These are phyloP conservation scores for Simalia tracyae DNA, from an alignment of 2,797 vertebrate genomes.

Conservation along the genomic window DNA sequence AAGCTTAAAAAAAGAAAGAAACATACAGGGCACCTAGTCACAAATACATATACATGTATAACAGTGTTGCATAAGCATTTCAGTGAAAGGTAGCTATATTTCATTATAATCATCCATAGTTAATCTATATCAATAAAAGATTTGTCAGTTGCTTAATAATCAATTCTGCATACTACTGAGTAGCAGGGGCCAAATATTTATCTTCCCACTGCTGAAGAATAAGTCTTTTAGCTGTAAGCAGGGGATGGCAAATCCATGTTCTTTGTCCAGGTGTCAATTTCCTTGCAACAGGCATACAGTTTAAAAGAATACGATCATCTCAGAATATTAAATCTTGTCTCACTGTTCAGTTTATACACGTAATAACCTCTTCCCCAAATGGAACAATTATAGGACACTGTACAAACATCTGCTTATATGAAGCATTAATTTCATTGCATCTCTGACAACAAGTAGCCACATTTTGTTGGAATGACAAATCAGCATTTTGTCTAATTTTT, in stretches of 20 bases:
- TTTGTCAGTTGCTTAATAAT: background rate
- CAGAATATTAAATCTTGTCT: background rate
- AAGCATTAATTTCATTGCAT: background rate
- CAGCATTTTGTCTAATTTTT: background rate
- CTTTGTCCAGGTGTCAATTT: background rate
- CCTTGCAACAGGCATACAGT: background rate
- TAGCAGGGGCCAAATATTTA: background rate
- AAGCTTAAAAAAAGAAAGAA: too few relatives aligned
- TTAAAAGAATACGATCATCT: background rate
- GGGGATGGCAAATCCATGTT: background rate
- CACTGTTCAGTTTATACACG: background rate
- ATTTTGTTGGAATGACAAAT: background rate
- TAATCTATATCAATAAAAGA: background rate
- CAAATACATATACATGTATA: background rate
- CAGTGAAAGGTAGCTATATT: background rate
- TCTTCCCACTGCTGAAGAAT: background rate
- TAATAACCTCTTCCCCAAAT: background rate
- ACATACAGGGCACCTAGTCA: too few relatives aligned
- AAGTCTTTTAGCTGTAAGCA: background rate
- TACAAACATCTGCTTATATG: background rate
- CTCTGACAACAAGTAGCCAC: background rate
- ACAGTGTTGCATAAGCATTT: background rate
- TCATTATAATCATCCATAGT: background rate
- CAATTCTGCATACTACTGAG: background rate
- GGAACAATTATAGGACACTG: background rate